phyloP scores from a whole-genome alignment of 2,888 invertebrate species.

The Ophion ventricosus region DNA sequence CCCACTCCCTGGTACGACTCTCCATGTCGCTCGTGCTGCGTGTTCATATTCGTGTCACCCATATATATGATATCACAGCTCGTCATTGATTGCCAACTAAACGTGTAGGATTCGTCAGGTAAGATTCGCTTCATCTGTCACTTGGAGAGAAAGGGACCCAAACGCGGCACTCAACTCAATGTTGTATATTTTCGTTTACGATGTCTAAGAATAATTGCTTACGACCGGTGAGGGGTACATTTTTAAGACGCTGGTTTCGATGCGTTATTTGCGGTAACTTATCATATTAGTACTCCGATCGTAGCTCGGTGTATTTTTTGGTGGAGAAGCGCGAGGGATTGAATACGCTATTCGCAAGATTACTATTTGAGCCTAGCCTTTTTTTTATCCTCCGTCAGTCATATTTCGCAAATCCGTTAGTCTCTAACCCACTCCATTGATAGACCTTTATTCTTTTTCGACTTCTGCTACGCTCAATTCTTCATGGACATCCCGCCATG shows the following conservation, averaged over 20 bases:
- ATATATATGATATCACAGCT: neutral
- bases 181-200: constrained; percentile 15
- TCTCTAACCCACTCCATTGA: neutral
- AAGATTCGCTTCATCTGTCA: neutral
- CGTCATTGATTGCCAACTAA: neutral
- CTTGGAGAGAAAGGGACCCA: constrained; percentile 1
- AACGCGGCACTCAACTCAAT: neutral
- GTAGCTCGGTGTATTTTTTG: too few relatives aligned
- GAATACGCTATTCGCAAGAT: neutral
- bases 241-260: too few relatives aligned
- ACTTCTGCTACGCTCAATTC: constrained; percentile 10
- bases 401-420: constrained; percentile 8
- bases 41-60: neutral
- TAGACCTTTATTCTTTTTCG: neutral
- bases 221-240: neutral
- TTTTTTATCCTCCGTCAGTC: neutral
- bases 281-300: too few relatives aligned
- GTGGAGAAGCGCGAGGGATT: too few relatives aligned
- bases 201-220: neutral
- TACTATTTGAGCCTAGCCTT: neutral
- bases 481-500: neutral
- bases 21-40: neutral
- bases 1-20: neutral
- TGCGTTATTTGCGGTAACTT: too few relatives aligned
- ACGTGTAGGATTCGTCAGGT: neutral